phyloP scores from a whole-genome alignment of 2,888 invertebrate species.

The Mythimna loreyi region DNA sequence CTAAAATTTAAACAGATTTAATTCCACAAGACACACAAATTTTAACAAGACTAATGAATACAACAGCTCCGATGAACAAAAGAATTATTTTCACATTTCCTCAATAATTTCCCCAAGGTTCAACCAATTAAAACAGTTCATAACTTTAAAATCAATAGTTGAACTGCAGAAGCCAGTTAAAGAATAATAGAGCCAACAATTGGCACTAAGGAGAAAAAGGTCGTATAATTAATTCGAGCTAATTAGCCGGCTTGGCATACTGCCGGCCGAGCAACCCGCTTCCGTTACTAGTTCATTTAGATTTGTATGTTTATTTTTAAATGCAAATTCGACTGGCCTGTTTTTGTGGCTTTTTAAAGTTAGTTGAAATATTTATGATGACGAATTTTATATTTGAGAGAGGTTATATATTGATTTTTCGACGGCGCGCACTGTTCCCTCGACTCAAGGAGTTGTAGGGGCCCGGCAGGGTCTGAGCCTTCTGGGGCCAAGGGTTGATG shows the following conservation, averaged over 20 bases:
- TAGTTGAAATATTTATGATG: neutral
- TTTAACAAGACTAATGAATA: no score
- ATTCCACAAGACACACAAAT: no score
- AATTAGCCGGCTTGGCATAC: constrained; percentile 58
- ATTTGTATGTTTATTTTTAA: constrained; percentile 40
- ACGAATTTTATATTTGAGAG: no score
- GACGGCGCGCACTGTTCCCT: no score
- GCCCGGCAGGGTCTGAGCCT: no score
- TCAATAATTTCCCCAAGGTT: neutral
- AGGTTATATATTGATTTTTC: no score
- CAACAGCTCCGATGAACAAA: no score
- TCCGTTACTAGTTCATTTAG: constrained; percentile 37
- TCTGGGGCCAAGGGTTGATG: no score
- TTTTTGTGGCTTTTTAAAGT: constrained; percentile 8
- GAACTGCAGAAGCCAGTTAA: constrained; percentile 9
- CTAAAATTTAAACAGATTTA: no score
- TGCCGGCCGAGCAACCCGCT: constrained; percentile 39
- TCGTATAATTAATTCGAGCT: constrained; percentile 58
- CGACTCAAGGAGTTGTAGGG: no score
- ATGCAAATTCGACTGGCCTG: constrained; percentile 10
- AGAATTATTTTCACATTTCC: neutral
- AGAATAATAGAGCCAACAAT: constrained; percentile 48
- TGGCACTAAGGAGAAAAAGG: constrained; percentile 55
- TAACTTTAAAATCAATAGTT: constrained; percentile 32
- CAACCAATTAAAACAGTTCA: neutral